Evolutionary conservation across 1,140 invertebrate species (phyloP), one percentile per base, ranked within the genome.

Genomic region (Brachionus rubens): DNA sequence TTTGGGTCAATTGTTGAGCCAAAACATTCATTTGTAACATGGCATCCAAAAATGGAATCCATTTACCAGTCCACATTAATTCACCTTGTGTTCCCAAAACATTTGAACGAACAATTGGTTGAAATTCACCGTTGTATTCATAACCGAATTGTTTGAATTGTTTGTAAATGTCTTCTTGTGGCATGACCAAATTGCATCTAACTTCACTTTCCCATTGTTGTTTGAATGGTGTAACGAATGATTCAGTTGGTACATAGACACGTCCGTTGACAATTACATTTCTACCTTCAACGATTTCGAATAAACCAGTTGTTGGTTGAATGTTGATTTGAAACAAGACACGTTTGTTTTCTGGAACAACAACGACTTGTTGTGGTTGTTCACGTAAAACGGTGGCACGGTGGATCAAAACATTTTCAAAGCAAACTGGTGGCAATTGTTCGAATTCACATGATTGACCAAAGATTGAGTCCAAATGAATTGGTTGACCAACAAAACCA

Each of bases 11-110:
- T 50, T 46, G 90, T 43, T 65, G 59, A 28, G 40, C 89, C 26
- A 96, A 83, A 78, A 97, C 91, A 50, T 88, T 89, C 78, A 94
- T 93, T 83, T 98, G 95, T 19, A 98, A 87, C 89, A 98, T 92
- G 0, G 92, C 94, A 81, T 98, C 95, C 80, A 97, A 89, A 83
- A 90, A 97, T 9, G 92, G 90, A 56, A 96, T 89, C 94, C 94
- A 98, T 81, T 96, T 91, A 62, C 89, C 88, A 21, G 88, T 87
- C 94, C 94, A 98, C 72, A 88, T 83, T 28, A 84, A 72, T 59
- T 80, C 67, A 46, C 82, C 82, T 24, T 54, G 40, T 3, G 77
- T 78, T 30, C 81, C 82, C 81, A 70, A 3, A 76, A 79, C 59
- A 75, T 54, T 46, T 19, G 70, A 40, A 19, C 24, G 0, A 36